Conservation (phyloP, 2,888 invertebrate species). For the Caenorhabditis doughertyi region DNA sequence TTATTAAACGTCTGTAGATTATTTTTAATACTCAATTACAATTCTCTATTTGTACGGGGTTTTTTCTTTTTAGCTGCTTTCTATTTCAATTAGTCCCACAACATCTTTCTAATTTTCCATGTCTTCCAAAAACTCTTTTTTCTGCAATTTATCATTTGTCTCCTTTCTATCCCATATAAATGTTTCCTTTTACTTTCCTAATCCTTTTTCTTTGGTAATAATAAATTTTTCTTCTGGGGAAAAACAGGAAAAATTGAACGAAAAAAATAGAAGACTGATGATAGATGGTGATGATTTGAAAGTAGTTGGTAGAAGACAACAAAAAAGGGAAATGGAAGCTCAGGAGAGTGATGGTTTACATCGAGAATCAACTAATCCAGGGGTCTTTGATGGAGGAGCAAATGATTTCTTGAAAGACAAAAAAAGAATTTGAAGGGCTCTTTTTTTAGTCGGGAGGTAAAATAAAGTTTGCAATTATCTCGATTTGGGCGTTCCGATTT, state of each 20-base stretch:
- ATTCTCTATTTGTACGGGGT: slow-evolving; percentile 27
- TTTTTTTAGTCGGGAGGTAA: not conserved
- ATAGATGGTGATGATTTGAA: slow-evolving; percentile 59
- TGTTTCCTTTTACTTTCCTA: slow-evolving; percentile 39
- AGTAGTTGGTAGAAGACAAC: slow-evolving; percentile 4
- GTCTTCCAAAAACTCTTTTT: slow-evolving; percentile 12
- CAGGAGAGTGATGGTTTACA: slow-evolving; percentile 55
- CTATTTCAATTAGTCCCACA: slow-evolving; percentile 20
- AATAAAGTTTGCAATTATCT: not conserved
- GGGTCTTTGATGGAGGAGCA: slow-evolving; percentile 33
- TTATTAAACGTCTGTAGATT: slow-evolving; percentile 59
- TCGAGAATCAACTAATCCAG: slow-evolving; percentile 46
- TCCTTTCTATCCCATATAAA: slow-evolving; percentile 26
- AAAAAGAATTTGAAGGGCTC: not conserved
- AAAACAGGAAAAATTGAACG: slow-evolving; percentile 38
- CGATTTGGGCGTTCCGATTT: no score
- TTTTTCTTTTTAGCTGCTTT: slow-evolving; percentile 1
- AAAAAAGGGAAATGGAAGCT: slow-evolving; percentile 29
- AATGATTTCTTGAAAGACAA: not conserved
- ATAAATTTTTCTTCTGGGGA: slow-evolving; percentile 37
- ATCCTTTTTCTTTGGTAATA: slow-evolving; percentile 44
- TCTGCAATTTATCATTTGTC: slow-evolving; percentile 49
- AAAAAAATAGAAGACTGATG: slow-evolving; percentile 48
- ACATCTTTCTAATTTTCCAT: slow-evolving; percentile 23
- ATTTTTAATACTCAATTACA: not conserved